These are phyloP conservation scores for Tetragnatha versicolor DNA, from an alignment of 1,140 invertebrate species.

Conservation along the genomic window DNA sequence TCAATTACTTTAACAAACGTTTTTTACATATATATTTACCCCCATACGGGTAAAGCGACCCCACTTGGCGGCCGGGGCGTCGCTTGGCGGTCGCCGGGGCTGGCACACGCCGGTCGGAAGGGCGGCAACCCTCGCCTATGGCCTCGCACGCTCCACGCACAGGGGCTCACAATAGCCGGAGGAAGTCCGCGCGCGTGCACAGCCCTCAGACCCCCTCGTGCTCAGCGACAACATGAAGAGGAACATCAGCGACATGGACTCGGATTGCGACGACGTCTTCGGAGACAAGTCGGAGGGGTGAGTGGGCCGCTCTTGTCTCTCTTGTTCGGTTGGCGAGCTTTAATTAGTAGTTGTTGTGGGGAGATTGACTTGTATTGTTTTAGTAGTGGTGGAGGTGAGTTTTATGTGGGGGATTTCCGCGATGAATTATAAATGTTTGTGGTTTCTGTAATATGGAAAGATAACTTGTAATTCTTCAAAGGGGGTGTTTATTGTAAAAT, in stretches of 20 bases:
- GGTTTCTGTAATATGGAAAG: no score
- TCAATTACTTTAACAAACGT: neutral
- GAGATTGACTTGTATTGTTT: neutral
- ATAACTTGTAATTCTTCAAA: no score
- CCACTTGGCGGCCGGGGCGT: no score
- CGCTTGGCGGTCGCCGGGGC: neutral
- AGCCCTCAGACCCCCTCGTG: slow-evolving; percentile 15
- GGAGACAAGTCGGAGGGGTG: slow-evolving; percentile 66
- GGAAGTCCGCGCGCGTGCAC: slow-evolving; percentile 9
- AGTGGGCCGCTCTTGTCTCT: slow-evolving; percentile 56
- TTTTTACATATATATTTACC: neutral
- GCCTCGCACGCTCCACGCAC: neutral
- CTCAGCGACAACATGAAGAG: slow-evolving; percentile 63
- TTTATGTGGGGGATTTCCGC: slow-evolving; percentile 3
- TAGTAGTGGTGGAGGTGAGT: neutral
- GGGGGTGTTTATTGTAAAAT: no score
- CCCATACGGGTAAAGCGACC: no score
- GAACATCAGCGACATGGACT: slow-evolving; percentile 65
- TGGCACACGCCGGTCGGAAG: neutral
- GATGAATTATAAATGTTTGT: no score
- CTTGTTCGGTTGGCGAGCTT: neutral
- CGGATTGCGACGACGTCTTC: slow-evolving; percentile 63
- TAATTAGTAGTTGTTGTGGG: neutral
- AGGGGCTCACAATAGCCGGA: neutral
- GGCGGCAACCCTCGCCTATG: slow-evolving; percentile 5